These are phyloP conservation scores for Aurelia sp. DNA, from an alignment of 30 jellyfish, hydroid and myxozoan species.

Conservation along the genomic window DNA sequence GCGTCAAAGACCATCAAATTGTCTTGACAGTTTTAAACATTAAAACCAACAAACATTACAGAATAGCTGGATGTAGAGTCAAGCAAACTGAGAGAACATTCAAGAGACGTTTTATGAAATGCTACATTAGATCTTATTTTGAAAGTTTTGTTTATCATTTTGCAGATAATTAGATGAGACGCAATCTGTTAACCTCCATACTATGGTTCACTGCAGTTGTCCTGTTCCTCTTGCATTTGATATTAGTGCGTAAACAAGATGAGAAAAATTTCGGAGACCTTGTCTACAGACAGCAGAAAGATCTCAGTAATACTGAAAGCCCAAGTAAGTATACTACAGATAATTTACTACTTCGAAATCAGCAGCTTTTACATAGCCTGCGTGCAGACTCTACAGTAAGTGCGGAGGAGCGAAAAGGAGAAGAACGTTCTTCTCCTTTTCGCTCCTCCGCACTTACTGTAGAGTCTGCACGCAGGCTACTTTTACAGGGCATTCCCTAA, in stretches of 20 bases:
- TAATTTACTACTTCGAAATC: background rate
- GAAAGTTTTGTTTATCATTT: background rate
- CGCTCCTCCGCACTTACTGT: too few relatives aligned
- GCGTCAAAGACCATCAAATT: too few relatives aligned
- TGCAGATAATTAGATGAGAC: constrained; percentile 80
- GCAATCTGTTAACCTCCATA: constrained; percentile 65
- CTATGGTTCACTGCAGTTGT: constrained; percentile 75
- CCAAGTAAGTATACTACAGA: constrained; percentile 15
- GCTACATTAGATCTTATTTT: too few relatives aligned
- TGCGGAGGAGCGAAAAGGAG: too few relatives aligned
- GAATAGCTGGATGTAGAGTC: too few relatives aligned
- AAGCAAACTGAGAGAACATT: too few relatives aligned
- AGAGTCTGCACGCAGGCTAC: too few relatives aligned
- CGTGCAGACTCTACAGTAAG: too few relatives aligned
- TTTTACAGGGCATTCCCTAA: background rate
- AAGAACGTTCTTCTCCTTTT: too few relatives aligned
- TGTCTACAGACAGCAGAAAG: constrained; percentile 19
- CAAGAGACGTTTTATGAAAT: too few relatives aligned
- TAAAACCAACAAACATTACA: too few relatives aligned
- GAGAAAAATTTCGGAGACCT: constrained; percentile 33
- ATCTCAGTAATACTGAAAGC: constrained; percentile 4
- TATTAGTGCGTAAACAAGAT: constrained; percentile 50
- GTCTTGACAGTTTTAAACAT: too few relatives aligned
- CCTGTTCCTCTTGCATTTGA: constrained; percentile 61
- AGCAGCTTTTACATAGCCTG: background rate